phyloP scores from a whole-genome alignment of 2,888 invertebrate species.

The Nemoura dubitans region DNA sequence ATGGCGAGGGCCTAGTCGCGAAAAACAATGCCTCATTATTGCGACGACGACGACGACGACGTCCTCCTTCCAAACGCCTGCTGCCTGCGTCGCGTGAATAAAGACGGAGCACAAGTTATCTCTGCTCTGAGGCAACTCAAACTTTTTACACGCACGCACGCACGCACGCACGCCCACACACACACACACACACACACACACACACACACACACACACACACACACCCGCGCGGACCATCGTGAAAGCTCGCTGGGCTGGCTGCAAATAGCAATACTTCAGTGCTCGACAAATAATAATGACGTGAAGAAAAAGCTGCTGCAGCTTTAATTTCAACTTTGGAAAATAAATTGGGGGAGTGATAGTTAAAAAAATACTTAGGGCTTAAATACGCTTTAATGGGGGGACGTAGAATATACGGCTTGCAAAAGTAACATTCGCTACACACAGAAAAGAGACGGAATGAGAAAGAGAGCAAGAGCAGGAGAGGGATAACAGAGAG shows the following conservation, averaged over 20 bases:
- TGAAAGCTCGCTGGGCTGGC: too few relatives aligned
- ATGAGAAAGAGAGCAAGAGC: too few relatives aligned
- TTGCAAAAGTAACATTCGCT: neutral
- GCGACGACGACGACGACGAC: neutral
- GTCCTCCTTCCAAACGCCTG: too few relatives aligned
- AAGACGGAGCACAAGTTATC: too few relatives aligned
- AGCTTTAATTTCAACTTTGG: neutral
- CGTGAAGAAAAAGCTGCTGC: neutral
- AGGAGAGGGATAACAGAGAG: too few relatives aligned
- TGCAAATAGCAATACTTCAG: neutral
- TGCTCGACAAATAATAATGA: slow-evolving; percentile 4
- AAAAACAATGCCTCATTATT: slow-evolving; percentile 4
- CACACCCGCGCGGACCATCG: too few relatives aligned
- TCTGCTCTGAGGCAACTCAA: too few relatives aligned
- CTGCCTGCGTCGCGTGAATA: too few relatives aligned
- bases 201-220: too few relatives aligned
- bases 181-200: too few relatives aligned
- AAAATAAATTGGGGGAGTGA: neutral
- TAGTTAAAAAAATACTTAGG: neutral
- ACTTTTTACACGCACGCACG: neutral
- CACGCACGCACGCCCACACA: too few relatives aligned
- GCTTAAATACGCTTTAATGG: neutral
- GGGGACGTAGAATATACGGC: neutral
- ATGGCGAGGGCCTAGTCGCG: neutral
- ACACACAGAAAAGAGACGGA: too few relatives aligned